Conservation (phyloP, 2,888 invertebrate species). For the Drosophila longiperda region DNA sequence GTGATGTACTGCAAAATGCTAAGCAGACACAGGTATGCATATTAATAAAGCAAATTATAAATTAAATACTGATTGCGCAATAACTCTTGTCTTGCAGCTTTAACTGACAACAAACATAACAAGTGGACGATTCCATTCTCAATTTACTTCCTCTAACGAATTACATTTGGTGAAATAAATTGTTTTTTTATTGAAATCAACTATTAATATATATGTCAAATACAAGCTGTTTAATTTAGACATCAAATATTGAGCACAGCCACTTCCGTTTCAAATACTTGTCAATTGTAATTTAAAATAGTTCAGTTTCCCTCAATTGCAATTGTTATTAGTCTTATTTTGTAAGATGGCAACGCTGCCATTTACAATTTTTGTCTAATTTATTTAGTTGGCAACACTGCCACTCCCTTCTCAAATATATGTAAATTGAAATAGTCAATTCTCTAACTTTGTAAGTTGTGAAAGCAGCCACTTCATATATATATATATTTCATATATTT, state of each 20-base stretch:
- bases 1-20: conserved; percentile 75
- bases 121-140: neutral
- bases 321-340: neutral
- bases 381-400: no score
- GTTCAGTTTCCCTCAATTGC: neutral
- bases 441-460: no score
- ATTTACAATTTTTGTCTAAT: no score
- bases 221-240: no score
- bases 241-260: no score
- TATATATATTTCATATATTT: neutral
- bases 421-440: no score
- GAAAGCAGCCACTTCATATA: neutral
- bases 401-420: no score
- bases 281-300: neutral
- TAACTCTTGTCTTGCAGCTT: neutral
- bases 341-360: neutral
- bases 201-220: neutral
- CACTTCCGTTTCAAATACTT: neutral
- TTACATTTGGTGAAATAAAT: neutral
- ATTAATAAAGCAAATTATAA: neutral
- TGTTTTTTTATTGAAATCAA: neutral
- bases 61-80: neutral
- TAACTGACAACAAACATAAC: neutral
- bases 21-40: conserved; percentile 29
- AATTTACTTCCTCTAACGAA: neutral